Evolutionary conservation across 2,888 invertebrate genomes (phyloP).

Genomic region (Suillia variegata): DNA sequence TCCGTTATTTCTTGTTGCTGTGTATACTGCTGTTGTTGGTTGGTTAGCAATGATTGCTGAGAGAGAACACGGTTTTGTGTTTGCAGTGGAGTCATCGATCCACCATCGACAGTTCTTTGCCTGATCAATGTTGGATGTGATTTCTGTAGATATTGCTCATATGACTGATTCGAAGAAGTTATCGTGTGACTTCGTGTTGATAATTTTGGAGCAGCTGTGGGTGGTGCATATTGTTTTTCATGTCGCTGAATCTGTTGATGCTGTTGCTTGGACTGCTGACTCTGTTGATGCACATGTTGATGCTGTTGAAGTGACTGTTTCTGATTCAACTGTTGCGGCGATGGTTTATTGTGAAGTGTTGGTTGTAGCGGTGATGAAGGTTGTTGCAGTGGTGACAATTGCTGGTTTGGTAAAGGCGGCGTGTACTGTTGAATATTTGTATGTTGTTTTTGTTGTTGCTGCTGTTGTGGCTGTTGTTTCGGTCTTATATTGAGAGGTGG

Average conservation of each 20-base stretch:
- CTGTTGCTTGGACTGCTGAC: slow-evolving; percentile 9
- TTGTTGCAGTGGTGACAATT: not conserved
- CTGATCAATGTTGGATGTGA: not conserved
- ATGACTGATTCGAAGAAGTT: slow-evolving; percentile 10
- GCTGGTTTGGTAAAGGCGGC: not conserved
- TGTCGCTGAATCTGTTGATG: slow-evolving; percentile 6
- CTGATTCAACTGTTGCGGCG: slow-evolving; percentile 12
- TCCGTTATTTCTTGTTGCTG: slow-evolving; percentile 35
- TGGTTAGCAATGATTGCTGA: slow-evolving; percentile 34
- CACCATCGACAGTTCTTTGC: slow-evolving; percentile 15
- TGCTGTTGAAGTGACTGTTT: slow-evolving; percentile 26
- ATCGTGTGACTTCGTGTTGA: slow-evolving; percentile 20
- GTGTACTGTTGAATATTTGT: not conserved
- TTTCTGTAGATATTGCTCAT: slow-evolving; percentile 4
- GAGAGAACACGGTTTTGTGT: slow-evolving; percentile 40
- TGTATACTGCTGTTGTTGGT: slow-evolving; percentile 30
- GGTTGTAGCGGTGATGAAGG: not conserved
- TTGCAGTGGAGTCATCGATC: slow-evolving; percentile 21
- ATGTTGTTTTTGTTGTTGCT: too few species aligned
- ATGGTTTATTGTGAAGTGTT: not conserved
- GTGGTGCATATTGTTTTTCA: not conserved
- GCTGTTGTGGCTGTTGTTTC: too few species aligned
- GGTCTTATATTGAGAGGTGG: slow-evolving; percentile 18
- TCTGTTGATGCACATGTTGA: slow-evolving; percentile 9
- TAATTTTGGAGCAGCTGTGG: slow-evolving; percentile 15